Conservation (phyloP, 1,140 invertebrate genomes). For the Amphibalanus amphitrite region DNA sequence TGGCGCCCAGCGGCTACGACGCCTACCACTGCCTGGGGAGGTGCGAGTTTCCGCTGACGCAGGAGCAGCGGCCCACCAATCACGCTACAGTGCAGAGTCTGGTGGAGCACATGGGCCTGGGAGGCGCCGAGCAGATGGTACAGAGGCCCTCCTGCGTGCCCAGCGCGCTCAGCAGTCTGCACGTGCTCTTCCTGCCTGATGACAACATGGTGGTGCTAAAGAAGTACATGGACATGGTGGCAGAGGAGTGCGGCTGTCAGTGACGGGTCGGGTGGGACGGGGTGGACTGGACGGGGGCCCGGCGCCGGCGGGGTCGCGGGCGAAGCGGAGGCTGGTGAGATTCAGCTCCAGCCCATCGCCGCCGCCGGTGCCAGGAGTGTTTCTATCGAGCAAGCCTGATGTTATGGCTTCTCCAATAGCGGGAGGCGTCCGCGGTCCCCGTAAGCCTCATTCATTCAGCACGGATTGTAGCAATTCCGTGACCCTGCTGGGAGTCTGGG, state of each 20-base stretch:
- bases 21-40: conserved; percentile 31
- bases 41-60: conserved; percentile 33
- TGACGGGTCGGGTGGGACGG: too few relatives aligned
- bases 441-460: too few relatives aligned
- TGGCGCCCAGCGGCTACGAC: conserved; percentile 33
- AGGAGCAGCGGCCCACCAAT: conserved; percentile 34
- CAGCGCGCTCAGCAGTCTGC: conserved; percentile 30
- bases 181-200: conserved; percentile 33
- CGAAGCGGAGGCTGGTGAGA: too few relatives aligned
- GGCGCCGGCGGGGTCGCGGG: too few relatives aligned
- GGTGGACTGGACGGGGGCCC: too few relatives aligned
- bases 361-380: too few relatives aligned
- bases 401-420: too few relatives aligned
- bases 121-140: conserved; percentile 19
- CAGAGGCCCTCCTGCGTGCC: conserved; percentile 32
- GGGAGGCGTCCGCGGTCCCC: too few relatives aligned
- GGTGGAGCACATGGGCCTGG: conserved; percentile 26
- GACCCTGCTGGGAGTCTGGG: too few relatives aligned
- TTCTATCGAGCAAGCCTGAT: too few relatives aligned
- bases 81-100: conserved; percentile 37
- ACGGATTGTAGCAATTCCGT: too few relatives aligned
- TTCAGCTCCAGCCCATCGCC: too few relatives aligned
- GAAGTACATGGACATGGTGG: conserved; percentile 36
- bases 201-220: conserved; percentile 35
- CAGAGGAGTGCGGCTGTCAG: conserved; percentile 33